Evolutionary conservation across 2,113 vertebrate species (phyloP).

Genomic region (Pelusios castaneus): DNA sequence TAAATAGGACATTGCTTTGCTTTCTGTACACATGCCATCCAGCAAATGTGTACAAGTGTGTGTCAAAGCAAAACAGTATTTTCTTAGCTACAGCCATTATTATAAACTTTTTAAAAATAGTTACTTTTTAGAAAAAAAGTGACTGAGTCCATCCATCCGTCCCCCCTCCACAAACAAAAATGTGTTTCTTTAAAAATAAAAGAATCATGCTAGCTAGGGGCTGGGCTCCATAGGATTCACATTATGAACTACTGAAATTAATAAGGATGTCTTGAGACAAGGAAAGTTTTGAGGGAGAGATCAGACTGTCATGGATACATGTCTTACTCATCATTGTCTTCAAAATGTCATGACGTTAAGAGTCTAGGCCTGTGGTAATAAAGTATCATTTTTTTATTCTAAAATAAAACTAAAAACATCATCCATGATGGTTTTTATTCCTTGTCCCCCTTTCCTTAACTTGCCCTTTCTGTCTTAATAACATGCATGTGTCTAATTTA

Average conservation of each 20-base stretch:
- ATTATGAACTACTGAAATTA: neutral
- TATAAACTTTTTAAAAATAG: no score
- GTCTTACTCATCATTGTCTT: neutral
- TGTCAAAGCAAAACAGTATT: neutral
- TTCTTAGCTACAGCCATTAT: neutral
- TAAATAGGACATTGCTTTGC: neutral
- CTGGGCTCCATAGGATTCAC: no score
- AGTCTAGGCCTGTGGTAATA: neutral
- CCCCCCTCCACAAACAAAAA: no score
- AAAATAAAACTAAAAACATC: neutral
- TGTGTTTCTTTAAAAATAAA: neutral
- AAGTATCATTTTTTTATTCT: neutral
- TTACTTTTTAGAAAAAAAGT: no score
- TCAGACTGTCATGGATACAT: neutral
- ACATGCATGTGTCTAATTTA: neutral
- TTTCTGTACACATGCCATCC: neutral
- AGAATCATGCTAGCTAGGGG: no score
- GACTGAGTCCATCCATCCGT: no score
- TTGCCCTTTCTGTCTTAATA: neutral
- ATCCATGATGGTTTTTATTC: neutral
- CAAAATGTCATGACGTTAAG: neutral
- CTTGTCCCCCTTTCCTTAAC: neutral
- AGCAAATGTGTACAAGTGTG: neutral
- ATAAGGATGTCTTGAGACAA: neutral
- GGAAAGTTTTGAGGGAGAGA: neutral